These are phyloP conservation scores for Thymallus thymallus DNA, from an alignment of 2,113 vertebrate genomes.

Conservation along the genomic window DNA sequence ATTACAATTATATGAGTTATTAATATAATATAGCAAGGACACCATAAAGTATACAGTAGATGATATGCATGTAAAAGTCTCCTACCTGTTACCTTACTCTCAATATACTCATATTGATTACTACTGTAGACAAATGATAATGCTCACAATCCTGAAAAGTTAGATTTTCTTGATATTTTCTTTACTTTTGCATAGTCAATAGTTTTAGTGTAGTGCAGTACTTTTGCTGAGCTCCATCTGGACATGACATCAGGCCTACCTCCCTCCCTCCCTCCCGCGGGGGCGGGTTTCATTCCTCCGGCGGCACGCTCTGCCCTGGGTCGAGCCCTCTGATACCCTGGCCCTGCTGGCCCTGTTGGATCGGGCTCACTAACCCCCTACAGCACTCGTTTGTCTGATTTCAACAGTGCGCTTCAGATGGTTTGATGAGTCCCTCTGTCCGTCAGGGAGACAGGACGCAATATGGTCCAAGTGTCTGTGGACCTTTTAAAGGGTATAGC, in stretches of 20 bases:
- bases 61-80: too few relatives aligned
- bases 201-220: slow-evolving; percentile 2
- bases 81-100: too few relatives aligned
- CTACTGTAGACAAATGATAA: too few relatives aligned
- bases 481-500: neutral
- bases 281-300: neutral
- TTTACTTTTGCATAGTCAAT: slow-evolving; percentile 25
- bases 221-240: slow-evolving; percentile 4
- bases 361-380: slow-evolving; percentile 17
- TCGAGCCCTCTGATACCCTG: slow-evolving; percentile 20
- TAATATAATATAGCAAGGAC: too few relatives aligned
- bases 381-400: neutral
- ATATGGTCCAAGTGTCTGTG: neutral
- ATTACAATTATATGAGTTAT: too few relatives aligned
- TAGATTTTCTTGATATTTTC: too few relatives aligned
- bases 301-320: slow-evolving; percentile 20
- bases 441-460: neutral
- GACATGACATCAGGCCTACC: neutral
- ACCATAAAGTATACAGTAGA: too few relatives aligned
- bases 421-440: neutral
- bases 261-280: neutral
- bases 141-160: too few relatives aligned
- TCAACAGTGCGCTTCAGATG: neutral
- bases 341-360: neutral
- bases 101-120: too few relatives aligned